Conservation (phyloP, 2,888 invertebrate species). For the Automeris io region DNA sequence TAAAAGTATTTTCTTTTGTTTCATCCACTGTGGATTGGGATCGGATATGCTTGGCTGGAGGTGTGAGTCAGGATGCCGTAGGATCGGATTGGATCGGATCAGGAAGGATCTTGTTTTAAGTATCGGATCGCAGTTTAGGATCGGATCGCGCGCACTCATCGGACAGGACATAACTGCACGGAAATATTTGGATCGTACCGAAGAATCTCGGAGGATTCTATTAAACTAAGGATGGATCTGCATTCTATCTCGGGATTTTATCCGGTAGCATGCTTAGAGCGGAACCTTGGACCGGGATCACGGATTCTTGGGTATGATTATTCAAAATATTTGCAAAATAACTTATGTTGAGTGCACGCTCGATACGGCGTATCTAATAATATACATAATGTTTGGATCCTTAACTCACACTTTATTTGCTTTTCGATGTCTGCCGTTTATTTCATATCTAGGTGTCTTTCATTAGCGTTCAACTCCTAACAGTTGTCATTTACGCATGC, state of each 20-base stretch:
- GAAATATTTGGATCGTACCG: conserved; percentile 44
- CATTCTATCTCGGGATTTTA: conserved; percentile 16
- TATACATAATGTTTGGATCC: conserved; percentile 50
- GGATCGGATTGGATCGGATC: conserved; percentile 31
- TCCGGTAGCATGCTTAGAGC: not conserved
- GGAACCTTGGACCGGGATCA: conserved; percentile 21
- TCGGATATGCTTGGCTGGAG: conserved; percentile 65
- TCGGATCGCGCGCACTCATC: conserved; percentile 22
- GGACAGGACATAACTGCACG: conserved; percentile 27
- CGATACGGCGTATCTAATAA: conserved; percentile 39
- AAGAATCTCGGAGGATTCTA: conserved; percentile 35
- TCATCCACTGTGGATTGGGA: conserved; percentile 75
- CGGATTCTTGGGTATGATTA: conserved; percentile 66
- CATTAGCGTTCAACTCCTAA: conserved; percentile 49
- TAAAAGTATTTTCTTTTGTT: conserved; percentile 74
- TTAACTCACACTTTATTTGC: conserved; percentile 61
- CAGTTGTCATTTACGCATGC: conserved; percentile 43
- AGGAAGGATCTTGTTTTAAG: conserved; percentile 10
- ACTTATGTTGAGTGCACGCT: conserved; percentile 70
- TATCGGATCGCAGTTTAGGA: conserved; percentile 19
- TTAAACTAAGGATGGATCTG: conserved; percentile 29
- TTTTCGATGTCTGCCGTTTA: conserved; percentile 49
- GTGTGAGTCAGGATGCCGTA: conserved; percentile 50
- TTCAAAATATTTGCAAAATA: conserved; percentile 64
- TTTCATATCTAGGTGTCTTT: conserved; percentile 34